Base-by-base conservation (phyloP, 1,140 invertebrate genomes). In the Agrypnia vestita region DNA sequence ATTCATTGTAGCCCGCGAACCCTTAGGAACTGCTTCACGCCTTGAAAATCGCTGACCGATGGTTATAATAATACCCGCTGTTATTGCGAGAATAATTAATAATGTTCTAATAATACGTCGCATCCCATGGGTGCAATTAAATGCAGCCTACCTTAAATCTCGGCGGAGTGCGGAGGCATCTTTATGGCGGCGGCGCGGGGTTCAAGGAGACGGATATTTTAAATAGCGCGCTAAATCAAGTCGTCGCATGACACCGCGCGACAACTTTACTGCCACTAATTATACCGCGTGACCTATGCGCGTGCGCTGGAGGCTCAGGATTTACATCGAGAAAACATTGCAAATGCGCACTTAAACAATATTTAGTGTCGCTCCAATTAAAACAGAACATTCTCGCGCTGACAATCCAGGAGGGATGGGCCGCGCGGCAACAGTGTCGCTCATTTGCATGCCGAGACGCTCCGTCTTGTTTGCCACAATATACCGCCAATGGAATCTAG, bases 301-400 rank as follows among this genome's bases (percentile, higher is more conserved):
- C 69, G 44, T 59, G 56, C 64, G 17, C 59, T 76, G 71, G 55
- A 59, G 76, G 75, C 79, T 75, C 49, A 82, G 56, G 21, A 79
- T 79, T 75, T 79, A 82, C 81, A 79, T 61, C 13, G 53, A 67
- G 64, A 76, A 81, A 76, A 79, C 77, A 77, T 77, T 71, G 67
- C 80, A 62, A 78, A 81, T 78, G 80, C 69, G 76, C 82, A 83
- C 76, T 83, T 80, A 80, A 74, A 80, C 82, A 77, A 80, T 80
- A 83, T 83, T 83, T 83, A 80, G 59, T 79, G 82, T 83, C 79
- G 79, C 62, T 78, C 82, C 82, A 83, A 83, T 83, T 83, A 83
- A 80, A 80, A 80, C 55, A 7, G 76, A 78, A 82, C 78, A 79
- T 82, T 82, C 78, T 62, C 44, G 43, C 44, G 75, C 61, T 78